Evolutionary conservation across 2,113 vertebrate species (phyloP).

Genomic region (Ibidorhyncha struthersii): DNA sequence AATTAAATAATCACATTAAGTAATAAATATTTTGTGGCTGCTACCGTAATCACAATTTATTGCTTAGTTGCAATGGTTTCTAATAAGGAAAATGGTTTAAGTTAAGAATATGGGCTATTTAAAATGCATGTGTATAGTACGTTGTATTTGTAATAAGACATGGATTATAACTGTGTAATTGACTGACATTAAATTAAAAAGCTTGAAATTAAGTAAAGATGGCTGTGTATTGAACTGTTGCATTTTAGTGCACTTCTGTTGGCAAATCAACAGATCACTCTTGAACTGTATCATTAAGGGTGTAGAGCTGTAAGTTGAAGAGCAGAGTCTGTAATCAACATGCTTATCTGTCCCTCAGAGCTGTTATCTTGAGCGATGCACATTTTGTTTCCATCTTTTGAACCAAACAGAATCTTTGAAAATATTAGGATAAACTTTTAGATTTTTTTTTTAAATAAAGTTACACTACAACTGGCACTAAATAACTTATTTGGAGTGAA

Average conservation of each 20-base stretch:
- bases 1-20: slow-evolving; percentile 21
- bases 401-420: not conserved
- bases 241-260: not conserved
- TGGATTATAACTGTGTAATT: slow-evolving; percentile 3
- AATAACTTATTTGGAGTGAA: not conserved
- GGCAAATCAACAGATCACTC: not conserved
- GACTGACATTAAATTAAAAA: slow-evolving; percentile 49
- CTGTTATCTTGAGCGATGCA: not conserved
- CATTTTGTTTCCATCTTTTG: not conserved
- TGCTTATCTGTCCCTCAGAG: not conserved
- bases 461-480: not conserved
- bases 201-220: slow-evolving; percentile 45
- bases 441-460: not conserved
- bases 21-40: slow-evolving; percentile 17
- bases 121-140: not conserved
- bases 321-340: not conserved
- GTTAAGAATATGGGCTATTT: slow-evolving; percentile 9
- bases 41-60: slow-evolving; percentile 2
- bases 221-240: slow-evolving; percentile 24
- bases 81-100: not conserved
- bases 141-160: slow-evolving; percentile 40
- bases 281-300: not conserved
- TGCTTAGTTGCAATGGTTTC: not conserved
- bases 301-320: not conserved
- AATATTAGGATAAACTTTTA: not conserved